phyloP scores from a whole-genome alignment of 2,888 invertebrate species.

The Sialis lutaria region DNA sequence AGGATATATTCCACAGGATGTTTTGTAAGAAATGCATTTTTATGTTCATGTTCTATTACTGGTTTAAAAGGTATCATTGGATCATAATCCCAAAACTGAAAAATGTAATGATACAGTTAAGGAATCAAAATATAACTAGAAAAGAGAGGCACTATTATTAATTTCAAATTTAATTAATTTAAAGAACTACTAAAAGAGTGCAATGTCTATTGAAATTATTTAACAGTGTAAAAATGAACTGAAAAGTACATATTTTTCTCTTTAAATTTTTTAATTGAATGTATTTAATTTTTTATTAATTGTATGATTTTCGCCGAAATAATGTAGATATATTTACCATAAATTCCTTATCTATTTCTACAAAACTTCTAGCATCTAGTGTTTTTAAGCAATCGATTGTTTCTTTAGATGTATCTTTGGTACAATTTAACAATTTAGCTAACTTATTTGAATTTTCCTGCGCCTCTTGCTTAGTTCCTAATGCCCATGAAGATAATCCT shows the following conservation, averaged over 20 bases:
- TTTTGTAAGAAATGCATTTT: conserved; percentile 49
- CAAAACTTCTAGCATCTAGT: conserved; percentile 42
- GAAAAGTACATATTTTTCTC: too few species aligned
- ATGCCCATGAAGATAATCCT: conserved; percentile 47
- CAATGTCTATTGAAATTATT: too few species aligned
- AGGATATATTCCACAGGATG: conserved; percentile 35
- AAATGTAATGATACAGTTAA: neutral
- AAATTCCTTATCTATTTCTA: conserved; percentile 43
- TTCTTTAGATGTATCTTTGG: conserved; percentile 26
- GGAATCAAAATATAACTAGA: too few species aligned
- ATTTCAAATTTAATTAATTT: too few species aligned
- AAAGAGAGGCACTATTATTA: too few species aligned
- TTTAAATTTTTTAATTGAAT: too few species aligned
- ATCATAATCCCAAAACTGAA: conserved; percentile 55
- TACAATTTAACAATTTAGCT: conserved; percentile 41
- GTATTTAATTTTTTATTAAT: too few species aligned
- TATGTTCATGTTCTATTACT: conserved; percentile 48
- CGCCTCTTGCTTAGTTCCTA: conserved; percentile 39
- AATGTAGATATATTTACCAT: conserved; percentile 33
- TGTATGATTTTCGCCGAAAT: too few species aligned
- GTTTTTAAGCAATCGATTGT: conserved; percentile 43
- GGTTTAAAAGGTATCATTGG: conserved; percentile 70
- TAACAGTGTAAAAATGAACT: too few species aligned
- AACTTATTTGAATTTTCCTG: conserved; percentile 37
- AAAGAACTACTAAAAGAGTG: too few species aligned